phyloP scores from a whole-genome alignment of 2,113 vertebrate genomes.

The Vidua chalybeata region DNA sequence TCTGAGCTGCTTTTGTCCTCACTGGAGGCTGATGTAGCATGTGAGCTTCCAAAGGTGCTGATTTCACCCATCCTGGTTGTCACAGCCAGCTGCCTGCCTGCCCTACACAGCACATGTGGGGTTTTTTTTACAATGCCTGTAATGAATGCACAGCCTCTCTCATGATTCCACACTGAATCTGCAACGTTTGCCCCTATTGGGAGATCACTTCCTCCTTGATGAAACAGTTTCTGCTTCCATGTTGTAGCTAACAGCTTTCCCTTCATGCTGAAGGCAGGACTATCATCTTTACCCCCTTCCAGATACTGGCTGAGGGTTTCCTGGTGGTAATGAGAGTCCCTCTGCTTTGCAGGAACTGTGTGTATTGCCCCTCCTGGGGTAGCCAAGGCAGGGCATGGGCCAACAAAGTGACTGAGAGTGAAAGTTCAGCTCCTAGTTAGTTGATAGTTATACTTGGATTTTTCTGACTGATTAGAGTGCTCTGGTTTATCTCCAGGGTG shows the following conservation, averaged over 20 bases:
- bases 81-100: background rate
- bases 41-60: background rate
- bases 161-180: background rate
- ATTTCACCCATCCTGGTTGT: background rate
- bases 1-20: background rate
- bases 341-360: background rate
- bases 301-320: background rate
- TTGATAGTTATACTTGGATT: background rate
- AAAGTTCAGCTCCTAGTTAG: background rate
- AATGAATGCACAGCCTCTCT: background rate
- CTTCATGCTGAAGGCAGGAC: background rate
- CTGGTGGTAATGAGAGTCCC: background rate
- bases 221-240: background rate
- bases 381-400: background rate
- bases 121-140: background rate
- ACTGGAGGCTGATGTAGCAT: background rate
- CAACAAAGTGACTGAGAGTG: background rate
- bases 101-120: background rate
- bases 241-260: background rate
- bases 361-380: background rate
- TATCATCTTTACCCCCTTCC: background rate
- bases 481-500: conserved; percentile 80
- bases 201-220: background rate
- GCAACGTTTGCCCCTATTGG: fast-evolving
- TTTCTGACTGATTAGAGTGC: background rate